phyloP scores from a whole-genome alignment of 1,140 invertebrate species.

The Cotesia glomerata region DNA sequence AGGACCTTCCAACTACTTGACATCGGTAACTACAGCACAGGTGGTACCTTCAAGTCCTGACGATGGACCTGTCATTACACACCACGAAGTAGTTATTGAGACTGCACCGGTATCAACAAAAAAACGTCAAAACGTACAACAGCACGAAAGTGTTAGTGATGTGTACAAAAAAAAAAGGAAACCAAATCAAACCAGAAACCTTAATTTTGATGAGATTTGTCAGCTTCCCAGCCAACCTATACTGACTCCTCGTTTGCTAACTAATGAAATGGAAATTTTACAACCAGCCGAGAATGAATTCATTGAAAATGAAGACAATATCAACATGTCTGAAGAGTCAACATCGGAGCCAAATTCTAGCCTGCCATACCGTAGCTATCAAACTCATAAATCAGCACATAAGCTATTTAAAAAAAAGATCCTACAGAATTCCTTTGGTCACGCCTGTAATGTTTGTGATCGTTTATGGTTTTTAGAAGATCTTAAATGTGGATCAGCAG shows the following conservation, averaged over 20 bases:
- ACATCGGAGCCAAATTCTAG: background rate
- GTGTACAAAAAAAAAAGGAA: background rate
- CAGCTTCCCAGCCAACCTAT: background rate
- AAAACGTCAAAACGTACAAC: background rate
- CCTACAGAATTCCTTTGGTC: constrained; percentile 1
- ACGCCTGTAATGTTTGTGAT: constrained; percentile 11
- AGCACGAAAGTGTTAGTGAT: background rate
- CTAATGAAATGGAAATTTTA: background rate
- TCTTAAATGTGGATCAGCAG: background rate
- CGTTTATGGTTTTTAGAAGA: constrained; percentile 15
- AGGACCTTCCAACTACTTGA: background rate
- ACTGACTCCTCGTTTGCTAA: background rate
- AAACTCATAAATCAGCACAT: background rate
- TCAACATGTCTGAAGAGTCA: background rate
- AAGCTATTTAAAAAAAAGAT: constrained; percentile 11
- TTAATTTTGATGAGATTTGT: background rate
- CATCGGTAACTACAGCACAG: background rate
- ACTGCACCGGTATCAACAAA: background rate
- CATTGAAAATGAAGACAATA: background rate
- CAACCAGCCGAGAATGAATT: background rate
- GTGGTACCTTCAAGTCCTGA: background rate
- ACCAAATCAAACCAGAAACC: background rate
- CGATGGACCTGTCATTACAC: background rate
- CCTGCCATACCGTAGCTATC: background rate
- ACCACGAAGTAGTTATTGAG: background rate